phyloP scores from a whole-genome alignment of 2,888 invertebrate genomes.

The Epirrhoe tristata region DNA sequence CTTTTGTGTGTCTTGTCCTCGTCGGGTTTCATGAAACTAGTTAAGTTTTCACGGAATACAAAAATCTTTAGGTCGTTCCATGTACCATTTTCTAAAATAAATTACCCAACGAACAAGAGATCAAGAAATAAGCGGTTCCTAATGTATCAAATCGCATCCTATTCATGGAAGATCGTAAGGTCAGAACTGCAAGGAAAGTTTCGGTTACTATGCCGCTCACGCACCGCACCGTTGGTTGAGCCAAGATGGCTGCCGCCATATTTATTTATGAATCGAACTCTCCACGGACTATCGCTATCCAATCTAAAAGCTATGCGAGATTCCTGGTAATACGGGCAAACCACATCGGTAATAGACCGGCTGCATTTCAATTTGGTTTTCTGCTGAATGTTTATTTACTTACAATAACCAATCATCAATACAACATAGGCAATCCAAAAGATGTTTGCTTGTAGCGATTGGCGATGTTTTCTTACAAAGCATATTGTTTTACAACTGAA shows the following conservation, averaged over 20 bases:
- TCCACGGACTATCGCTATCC: constrained; percentile 56
- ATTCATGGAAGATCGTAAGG: constrained; percentile 18
- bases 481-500: not conserved
- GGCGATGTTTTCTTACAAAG: not conserved
- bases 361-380: constrained; percentile 15
- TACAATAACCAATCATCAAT: not conserved
- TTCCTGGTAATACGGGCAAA: constrained; percentile 44
- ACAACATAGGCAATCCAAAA: not conserved
- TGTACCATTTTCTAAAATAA: not conserved
- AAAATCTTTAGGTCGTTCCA: too few relatives aligned
- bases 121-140: constrained; percentile 3
- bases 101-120: not conserved
- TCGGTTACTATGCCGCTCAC: constrained; percentile 58
- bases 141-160: constrained; percentile 21
- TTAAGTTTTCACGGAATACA: too few relatives aligned
- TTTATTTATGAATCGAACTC: constrained; percentile 68
- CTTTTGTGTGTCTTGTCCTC: too few relatives aligned
- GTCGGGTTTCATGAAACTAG: not conserved
- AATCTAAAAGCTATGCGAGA: constrained; percentile 54
- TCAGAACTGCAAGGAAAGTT: constrained; percentile 11
- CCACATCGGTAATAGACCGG: constrained; percentile 33
- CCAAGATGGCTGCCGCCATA: constrained; percentile 63
- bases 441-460: not conserved
- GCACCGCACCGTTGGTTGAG: constrained; percentile 50
- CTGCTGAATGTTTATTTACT: not conserved